Evolutionary conservation across 2,113 vertebrate species (phyloP).

Genomic region (Apteryx owenii): DNA sequence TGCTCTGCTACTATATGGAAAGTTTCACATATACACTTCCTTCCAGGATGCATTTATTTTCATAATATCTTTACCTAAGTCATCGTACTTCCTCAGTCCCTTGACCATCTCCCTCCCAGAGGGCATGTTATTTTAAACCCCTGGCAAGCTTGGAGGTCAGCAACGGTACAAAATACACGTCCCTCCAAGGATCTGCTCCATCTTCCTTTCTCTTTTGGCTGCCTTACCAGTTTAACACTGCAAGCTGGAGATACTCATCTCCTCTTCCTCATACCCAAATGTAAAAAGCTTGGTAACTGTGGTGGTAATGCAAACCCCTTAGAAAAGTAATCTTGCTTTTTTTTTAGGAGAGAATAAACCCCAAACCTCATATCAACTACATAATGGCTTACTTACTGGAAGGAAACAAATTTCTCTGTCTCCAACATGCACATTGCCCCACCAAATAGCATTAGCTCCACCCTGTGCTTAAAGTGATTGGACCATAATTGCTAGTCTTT

Average conservation of each 20-base stretch:
- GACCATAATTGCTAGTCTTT: neutral
- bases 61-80: neutral
- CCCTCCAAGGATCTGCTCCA: neutral
- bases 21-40: neutral
- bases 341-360: fast-evolving
- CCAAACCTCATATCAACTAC: neutral
- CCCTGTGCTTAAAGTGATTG: neutral
- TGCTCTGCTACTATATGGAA: neutral
- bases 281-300: neutral
- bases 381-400: neutral
- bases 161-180: fast-evolving
- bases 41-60: neutral
- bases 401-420: neutral
- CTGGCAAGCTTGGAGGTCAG: neutral
- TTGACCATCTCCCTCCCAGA: neutral
- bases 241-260: neutral
- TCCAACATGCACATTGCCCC: neutral
- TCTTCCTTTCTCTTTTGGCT: neutral
- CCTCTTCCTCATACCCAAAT: neutral
- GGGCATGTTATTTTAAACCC: fast-evolving
- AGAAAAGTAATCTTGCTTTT: neutral
- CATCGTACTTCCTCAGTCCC: neutral
- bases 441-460: neutral
- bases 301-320: neutral
- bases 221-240: neutral